These are phyloP conservation scores for Paracyprichromis sp. DNA, from an alignment of 2,113 vertebrate species.

Conservation along the genomic window DNA sequence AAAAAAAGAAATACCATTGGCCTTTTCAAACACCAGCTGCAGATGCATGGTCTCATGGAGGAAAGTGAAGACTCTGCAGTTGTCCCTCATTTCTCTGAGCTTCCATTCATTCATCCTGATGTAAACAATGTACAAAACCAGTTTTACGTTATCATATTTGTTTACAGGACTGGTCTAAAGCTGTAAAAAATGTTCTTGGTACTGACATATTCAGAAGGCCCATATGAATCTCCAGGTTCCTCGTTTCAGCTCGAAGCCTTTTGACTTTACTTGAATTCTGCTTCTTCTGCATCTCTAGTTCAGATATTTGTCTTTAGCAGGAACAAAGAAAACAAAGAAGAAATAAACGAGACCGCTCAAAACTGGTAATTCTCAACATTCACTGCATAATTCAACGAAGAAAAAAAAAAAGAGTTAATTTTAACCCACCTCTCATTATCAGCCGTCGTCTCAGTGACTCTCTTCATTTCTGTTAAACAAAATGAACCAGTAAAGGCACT, in stretches of 20 bases:
- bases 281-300: slow-evolving; percentile 51
- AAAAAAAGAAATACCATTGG: slow-evolving; percentile 18
- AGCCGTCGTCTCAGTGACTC: slow-evolving; percentile 20
- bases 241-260: slow-evolving; percentile 42
- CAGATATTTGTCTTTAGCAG: slow-evolving; percentile 44
- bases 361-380: neutral
- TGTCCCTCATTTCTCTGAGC: slow-evolving; percentile 14
- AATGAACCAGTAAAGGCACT: neutral
- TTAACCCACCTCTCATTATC: slow-evolving; percentile 50
- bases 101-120: slow-evolving; percentile 70
- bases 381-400: neutral
- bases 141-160: neutral
- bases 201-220: slow-evolving; percentile 42
- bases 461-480: slow-evolving; percentile 42
- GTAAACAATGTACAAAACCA: neutral
- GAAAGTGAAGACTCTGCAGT: slow-evolving; percentile 44
- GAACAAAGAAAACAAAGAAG: neutral
- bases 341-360: neutral
- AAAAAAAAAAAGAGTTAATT: neutral
- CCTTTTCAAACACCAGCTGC: slow-evolving; percentile 43
- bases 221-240: slow-evolving; percentile 37
- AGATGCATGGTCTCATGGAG: slow-evolving; percentile 62
- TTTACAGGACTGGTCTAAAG: neutral
- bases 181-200: neutral
- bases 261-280: slow-evolving; percentile 34